Percentiles rank a stretch among this genome's conserved stretches.
These are phyloP conservation scores for Athrips mouffetella DNA, from an alignment of 2,888 invertebrate genomes.

Conservation along the genomic window DNA sequence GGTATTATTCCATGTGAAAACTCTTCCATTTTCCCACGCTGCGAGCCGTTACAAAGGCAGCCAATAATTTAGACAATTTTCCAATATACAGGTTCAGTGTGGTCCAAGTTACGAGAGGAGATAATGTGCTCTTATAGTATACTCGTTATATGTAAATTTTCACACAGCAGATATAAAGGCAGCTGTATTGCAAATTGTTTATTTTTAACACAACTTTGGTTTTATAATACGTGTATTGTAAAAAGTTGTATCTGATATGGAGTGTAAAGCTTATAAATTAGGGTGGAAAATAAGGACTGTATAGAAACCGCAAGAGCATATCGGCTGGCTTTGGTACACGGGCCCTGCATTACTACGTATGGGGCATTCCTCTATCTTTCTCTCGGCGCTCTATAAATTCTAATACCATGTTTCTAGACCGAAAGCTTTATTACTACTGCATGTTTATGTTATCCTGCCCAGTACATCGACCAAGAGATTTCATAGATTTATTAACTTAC, in stretches of 20 bases:
- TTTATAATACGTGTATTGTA: not conserved
- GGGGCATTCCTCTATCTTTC: conserved; percentile 48
- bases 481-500: conserved; percentile 30
- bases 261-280: conserved; percentile 25
- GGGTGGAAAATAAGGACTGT: conserved; percentile 41
- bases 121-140: too few species aligned
- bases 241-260: not conserved
- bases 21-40: conserved; percentile 69
- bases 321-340: conserved; percentile 55
- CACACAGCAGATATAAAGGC: too few species aligned
- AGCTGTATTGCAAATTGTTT: too few species aligned
- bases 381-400: conserved; percentile 49
- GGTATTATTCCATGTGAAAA: conserved; percentile 56
- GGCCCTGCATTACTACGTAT: conserved; percentile 52
- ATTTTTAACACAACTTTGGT: too few species aligned
- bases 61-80: conserved; percentile 77
- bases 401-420: conserved; percentile 45
- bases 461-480: conserved; percentile 26
- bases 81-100: conserved; percentile 57
- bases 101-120: conserved; percentile 33
- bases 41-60: conserved; percentile 56
- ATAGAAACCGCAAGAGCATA: conserved; percentile 71
- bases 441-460: conserved; percentile 40
- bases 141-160: too few species aligned
- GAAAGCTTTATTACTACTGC: conserved; percentile 52